Conservation (phyloP, 2,888 invertebrate species). For the Cephus spinipes region DNA sequence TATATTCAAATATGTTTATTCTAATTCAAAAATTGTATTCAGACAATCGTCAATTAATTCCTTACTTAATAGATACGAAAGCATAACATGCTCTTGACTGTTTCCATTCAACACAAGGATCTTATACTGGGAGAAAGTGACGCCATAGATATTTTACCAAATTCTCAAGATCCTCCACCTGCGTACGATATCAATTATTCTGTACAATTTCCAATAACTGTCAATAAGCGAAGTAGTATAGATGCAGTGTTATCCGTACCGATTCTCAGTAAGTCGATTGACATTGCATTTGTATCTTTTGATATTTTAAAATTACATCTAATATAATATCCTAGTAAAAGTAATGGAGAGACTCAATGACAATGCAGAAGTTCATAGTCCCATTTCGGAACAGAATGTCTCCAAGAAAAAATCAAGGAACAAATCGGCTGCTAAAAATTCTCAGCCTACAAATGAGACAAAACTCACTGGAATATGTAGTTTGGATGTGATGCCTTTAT, state of each 20-base stretch:
- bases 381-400: background rate
- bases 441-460: background rate
- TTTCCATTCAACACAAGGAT: conserved; percentile 42
- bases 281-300: background rate
- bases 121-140: conserved; percentile 43
- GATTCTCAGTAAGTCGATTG: conserved; percentile 41
- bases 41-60: background rate
- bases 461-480: conserved; percentile 47
- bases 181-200: conserved; percentile 35
- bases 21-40: conserved; percentile 1
- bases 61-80: conserved; percentile 19
- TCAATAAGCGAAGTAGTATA: conserved; percentile 27
- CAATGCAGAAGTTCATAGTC: background rate
- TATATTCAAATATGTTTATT: conserved; percentile 8
- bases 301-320: conserved; percentile 6
- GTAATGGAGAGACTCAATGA: background rate
- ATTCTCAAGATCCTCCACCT: conserved; percentile 27
- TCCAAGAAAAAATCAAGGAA: conserved; percentile 16
- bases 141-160: conserved; percentile 32
- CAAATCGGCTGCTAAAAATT: conserved; percentile 6
- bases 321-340: background rate
- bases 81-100: conserved; percentile 28
- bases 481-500: conserved; percentile 49
- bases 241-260: conserved; percentile 42
- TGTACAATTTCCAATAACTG: conserved; percentile 27